Evolutionary conservation across 2,888 invertebrate species (phyloP).

Genomic region (Spialia ferax): DNA sequence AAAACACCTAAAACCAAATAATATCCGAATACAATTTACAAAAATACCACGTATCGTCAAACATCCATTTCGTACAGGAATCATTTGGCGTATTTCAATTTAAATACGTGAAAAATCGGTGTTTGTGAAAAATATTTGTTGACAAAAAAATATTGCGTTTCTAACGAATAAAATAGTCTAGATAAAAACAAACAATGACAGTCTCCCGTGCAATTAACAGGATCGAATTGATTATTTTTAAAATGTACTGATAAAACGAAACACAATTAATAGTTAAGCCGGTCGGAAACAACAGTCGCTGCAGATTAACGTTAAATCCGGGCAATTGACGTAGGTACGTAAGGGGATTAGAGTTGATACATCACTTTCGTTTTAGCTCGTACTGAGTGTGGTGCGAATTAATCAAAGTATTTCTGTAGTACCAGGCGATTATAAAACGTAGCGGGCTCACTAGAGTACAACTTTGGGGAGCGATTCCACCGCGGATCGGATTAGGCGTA

Average conservation of each 20-base stretch:
- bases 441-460: slow-evolving; percentile 46
- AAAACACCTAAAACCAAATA: too few relatives aligned
- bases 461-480: slow-evolving; percentile 55
- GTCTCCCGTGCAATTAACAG: neutral
- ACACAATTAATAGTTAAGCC: slow-evolving; percentile 33
- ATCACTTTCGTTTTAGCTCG: slow-evolving; percentile 75
- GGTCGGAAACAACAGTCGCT: slow-evolving; percentile 28
- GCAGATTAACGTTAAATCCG: slow-evolving; percentile 27
- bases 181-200: neutral
- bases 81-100: too few relatives aligned
- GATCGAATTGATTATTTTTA: slow-evolving; percentile 16
- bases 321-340: slow-evolving; percentile 32
- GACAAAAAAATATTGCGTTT: too few relatives aligned
- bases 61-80: too few relatives aligned
- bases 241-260: slow-evolving; percentile 15
- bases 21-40: too few relatives aligned
- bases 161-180: neutral
- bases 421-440: slow-evolving; percentile 70
- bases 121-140: too few relatives aligned
- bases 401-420: slow-evolving; percentile 79
- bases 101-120: too few relatives aligned
- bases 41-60: too few relatives aligned
- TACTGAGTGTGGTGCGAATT: slow-evolving; percentile 77
- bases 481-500: slow-evolving; percentile 76
- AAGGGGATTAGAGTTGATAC: slow-evolving; percentile 56